Base-by-base conservation (phyloP, 1,140 invertebrate species). In the Lepidurus packardi region DNA sequence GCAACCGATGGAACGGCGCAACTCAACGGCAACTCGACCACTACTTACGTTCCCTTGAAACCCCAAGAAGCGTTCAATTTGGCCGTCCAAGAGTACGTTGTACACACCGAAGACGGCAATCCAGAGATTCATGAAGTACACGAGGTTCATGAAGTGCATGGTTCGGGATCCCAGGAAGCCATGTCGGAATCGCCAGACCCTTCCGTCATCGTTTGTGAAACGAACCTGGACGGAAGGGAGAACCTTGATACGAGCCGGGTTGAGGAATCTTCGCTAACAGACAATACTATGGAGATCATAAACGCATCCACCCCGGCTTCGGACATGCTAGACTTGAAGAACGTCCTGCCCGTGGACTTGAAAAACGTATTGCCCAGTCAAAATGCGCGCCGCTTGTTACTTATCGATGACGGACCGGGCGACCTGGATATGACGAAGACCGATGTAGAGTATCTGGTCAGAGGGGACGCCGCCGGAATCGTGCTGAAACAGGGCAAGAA, bases 361-460 rank as follows among this genome's bases (percentile, higher is more conserved):
- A 78, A 78, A 25, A 78, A 73, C 16, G 78, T 78, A 1, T 21
- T 78, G 6, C 78, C 78, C 16, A 47, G 78, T 8, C 73, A 73
- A 11, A 78, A 73, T 1, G 75, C 78, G 0, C 78, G 78, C 5
- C 78, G 78, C 16, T 43, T 78, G 6, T 74, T 78, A 42, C 73
- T 78, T 43, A 78, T 78, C 73, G 78, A 78, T 24, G 78, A 78
- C 73, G 78, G 78, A 7, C 78, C 74, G 21, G 78, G 78, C 41
- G 78, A 78, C 16, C 44, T 78, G 21, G 78, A 78, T 34, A 78
- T 78, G 78, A 74, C 78, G 6, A 78, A 78, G 73, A 75, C 78
- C 6, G 78, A 78, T 45, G 78, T 78, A 1, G 78, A 78, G 43
- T 78, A 75, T 24, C 24, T 78, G 16, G 25, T 78, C 43, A 16